phyloP scores from a whole-genome alignment of 2,888 invertebrate species.

The Drosophila subquinaria region DNA sequence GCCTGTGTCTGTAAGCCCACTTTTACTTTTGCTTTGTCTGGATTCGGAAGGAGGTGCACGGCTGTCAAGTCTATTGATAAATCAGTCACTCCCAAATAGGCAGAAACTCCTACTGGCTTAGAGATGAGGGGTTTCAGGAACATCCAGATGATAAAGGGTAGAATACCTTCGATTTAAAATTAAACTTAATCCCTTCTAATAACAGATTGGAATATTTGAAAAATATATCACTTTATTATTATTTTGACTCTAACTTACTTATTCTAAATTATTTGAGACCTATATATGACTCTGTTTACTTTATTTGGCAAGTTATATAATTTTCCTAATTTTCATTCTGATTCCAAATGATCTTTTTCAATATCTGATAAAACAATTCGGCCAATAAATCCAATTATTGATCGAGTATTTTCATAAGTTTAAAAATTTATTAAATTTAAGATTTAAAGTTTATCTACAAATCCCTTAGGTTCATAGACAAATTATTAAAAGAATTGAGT shows the following conservation, averaged over 20 bases:
- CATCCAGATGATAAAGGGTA: neutral
- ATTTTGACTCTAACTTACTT: neutral
- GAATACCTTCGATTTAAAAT: neutral
- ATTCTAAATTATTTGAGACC: too few species aligned
- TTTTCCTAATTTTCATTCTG: too few species aligned
- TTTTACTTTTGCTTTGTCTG: slow-evolving; percentile 61
- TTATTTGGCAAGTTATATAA: neutral
- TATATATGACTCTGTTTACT: too few species aligned
- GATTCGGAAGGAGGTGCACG: slow-evolving; percentile 37
- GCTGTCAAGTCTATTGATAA: slow-evolving; percentile 54
- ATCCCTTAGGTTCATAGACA: slow-evolving; percentile 5
- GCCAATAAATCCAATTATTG: too few species aligned
- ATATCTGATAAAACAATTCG: too few species aligned
- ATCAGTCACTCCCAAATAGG: slow-evolving; percentile 9
- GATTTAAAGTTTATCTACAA: too few species aligned
- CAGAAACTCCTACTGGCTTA: slow-evolving; percentile 21
- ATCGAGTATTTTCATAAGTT: too few species aligned
- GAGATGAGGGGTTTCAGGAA: slow-evolving; percentile 4
- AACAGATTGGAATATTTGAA: too few species aligned
- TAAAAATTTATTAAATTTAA: too few species aligned
- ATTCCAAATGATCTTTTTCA: too few species aligned
- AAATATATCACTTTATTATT: neutral
- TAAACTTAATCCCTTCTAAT: too few species aligned
- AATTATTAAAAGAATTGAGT: slow-evolving; percentile 10
- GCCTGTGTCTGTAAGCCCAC: slow-evolving; percentile 38